Percentiles rank a stretch among this genome's conserved stretches.
Conservation (phyloP, 2,888 invertebrate species). For the Troilus luridus region DNA sequence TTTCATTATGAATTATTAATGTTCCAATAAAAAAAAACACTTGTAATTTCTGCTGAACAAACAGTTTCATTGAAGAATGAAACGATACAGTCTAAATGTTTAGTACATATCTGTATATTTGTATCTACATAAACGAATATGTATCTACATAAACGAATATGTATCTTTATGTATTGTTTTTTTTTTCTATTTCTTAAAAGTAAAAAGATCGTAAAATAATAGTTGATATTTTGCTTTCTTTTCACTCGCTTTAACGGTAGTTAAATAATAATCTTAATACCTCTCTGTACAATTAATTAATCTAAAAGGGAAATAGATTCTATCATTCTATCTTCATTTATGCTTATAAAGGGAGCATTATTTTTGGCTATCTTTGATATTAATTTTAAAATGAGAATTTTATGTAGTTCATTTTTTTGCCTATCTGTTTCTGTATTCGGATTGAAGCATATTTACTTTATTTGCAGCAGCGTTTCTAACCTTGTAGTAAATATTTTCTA, state of each 20-base stretch:
- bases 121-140: background rate
- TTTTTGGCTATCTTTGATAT: background rate
- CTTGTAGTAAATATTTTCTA: background rate
- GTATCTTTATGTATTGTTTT: background rate
- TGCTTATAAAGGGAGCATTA: background rate
- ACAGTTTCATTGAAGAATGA: background rate
- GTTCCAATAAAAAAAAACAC: background rate
- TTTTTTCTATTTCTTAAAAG: background rate
- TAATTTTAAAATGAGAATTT: background rate
- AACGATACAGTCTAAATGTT: background rate
- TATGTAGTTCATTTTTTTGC: background rate
- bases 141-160: background rate
- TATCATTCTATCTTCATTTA: background rate
- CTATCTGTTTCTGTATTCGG: background rate
- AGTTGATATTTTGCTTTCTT: background rate
- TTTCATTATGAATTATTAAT: slow-evolving; percentile 11
- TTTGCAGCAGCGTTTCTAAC: background rate
- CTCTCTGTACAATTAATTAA: background rate
- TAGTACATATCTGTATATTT: background rate
- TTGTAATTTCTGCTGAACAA: background rate
- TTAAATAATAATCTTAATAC: too few relatives aligned
- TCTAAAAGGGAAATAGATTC: background rate
- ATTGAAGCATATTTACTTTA: background rate
- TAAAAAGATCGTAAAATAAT: background rate
- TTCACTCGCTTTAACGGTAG: background rate